A percentile compares a stretch with the other conserved stretches of the same genome.
These are phyloP conservation scores for Coenobita brevimanus DNA, from an alignment of 1,140 invertebrate genomes.

Conservation along the genomic window DNA sequence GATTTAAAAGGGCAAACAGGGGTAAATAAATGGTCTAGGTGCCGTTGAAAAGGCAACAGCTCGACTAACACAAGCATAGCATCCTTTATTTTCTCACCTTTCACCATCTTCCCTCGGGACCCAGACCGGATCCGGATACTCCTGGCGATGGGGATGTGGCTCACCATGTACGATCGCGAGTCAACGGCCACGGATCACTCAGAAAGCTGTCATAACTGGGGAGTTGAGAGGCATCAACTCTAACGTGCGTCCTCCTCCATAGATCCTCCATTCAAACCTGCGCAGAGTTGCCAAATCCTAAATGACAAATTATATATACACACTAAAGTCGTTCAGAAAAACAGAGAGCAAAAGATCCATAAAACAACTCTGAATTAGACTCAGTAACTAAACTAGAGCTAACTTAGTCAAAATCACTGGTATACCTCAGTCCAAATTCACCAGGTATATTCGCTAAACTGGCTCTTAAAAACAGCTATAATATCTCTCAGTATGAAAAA, in stretches of 20 bases:
- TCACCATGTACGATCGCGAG: slow-evolving; percentile 15
- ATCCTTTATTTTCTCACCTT: slow-evolving; percentile 36
- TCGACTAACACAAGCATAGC: not conserved
- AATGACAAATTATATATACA: not conserved
- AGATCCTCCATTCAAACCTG: slow-evolving; percentile 39
- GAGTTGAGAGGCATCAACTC: not conserved
- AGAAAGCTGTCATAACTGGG: too few species aligned
- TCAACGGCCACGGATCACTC: not conserved
- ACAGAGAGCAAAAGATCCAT: not conserved
- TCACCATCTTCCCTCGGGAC: slow-evolving; percentile 39
- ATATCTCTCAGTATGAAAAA: too few species aligned
- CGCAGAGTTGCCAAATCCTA: not conserved
- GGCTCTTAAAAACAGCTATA: too few species aligned
- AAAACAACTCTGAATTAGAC: too few species aligned
- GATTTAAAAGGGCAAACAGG: too few species aligned
- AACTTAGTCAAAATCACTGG: too few species aligned
- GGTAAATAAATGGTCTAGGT: too few species aligned
- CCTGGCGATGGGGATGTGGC: slow-evolving; percentile 25
- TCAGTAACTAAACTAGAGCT: too few species aligned
- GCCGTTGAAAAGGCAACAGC: too few species aligned
- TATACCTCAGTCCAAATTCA: too few species aligned
- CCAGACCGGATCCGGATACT: slow-evolving; percentile 4
- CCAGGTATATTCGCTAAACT: too few species aligned
- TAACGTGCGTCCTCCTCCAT: not conserved
- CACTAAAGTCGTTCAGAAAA: not conserved